Evolutionary conservation across 2,888 invertebrate genomes (phyloP).

Genomic region (Limnephilus rhombicus): DNA sequence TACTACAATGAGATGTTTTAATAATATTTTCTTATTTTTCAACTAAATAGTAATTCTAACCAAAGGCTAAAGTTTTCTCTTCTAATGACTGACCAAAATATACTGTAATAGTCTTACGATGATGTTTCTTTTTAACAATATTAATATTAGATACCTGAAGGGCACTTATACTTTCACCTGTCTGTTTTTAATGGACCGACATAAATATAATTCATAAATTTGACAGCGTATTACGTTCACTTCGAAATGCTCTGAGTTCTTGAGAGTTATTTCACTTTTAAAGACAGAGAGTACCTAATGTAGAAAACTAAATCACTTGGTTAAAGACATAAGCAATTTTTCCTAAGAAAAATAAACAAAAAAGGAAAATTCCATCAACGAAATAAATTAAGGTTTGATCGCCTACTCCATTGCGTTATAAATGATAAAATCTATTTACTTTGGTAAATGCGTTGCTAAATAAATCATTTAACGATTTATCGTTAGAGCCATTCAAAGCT

Average conservation of each 20-base stretch:
- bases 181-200: background rate
- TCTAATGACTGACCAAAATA: background rate
- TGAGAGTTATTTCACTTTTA: background rate
- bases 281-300: background rate
- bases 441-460: background rate
- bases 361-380: background rate
- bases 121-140: background rate
- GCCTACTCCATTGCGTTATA: background rate
- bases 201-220: background rate
- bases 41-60: too few species aligned
- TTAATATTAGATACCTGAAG: background rate
- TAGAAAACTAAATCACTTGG: background rate
- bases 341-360: too few species aligned
- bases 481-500: background rate
- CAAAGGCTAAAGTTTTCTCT: too few species aligned
- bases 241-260: background rate
- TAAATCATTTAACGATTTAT: background rate
- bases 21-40: too few species aligned
- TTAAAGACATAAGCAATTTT: too few species aligned
- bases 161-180: background rate
- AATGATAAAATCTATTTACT: background rate
- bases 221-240: background rate
- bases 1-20: too few species aligned
- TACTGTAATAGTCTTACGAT: background rate
- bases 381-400: background rate